Percentiles rank a stretch among this genome's conserved stretches.
phyloP scores from a whole-genome alignment of 2,113 vertebrate species.

The Siniperca chuatsi region DNA sequence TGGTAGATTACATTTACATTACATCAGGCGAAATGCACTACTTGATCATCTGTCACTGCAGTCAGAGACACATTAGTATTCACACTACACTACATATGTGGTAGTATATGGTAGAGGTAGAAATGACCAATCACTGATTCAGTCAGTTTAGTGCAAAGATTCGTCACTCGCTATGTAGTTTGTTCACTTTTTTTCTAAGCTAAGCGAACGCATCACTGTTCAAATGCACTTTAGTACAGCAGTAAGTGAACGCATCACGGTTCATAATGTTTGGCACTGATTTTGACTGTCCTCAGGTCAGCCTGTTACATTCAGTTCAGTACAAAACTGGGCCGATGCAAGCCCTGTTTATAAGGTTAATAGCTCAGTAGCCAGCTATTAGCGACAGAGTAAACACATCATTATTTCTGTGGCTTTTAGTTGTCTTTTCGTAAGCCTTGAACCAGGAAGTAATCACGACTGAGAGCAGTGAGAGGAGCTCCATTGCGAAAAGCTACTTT shows the following conservation, averaged over 20 bases:
- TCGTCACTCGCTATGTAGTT: neutral
- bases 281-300: neutral
- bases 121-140: neutral
- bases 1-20: too few species aligned
- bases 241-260: neutral
- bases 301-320: neutral
- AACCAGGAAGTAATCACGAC: neutral
- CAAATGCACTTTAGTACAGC: neutral
- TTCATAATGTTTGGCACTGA: neutral
- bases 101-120: too few species aligned
- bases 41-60: too few species aligned
- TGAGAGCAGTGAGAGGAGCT: constrained; percentile 6
- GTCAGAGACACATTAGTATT: too few species aligned
- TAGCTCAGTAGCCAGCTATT: too few species aligned
- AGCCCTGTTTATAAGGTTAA: neutral
- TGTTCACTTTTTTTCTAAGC: neutral
- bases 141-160: neutral
- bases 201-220: neutral
- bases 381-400: too few species aligned
- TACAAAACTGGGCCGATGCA: neutral
- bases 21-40: too few species aligned
- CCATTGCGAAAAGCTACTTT: neutral
- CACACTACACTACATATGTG: too few species aligned
- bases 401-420: too few species aligned
- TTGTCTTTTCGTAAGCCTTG: neutral